phyloP scores from a whole-genome alignment of 2,797 vertebrate genomes.

The Phrynocephalus forsythii region DNA sequence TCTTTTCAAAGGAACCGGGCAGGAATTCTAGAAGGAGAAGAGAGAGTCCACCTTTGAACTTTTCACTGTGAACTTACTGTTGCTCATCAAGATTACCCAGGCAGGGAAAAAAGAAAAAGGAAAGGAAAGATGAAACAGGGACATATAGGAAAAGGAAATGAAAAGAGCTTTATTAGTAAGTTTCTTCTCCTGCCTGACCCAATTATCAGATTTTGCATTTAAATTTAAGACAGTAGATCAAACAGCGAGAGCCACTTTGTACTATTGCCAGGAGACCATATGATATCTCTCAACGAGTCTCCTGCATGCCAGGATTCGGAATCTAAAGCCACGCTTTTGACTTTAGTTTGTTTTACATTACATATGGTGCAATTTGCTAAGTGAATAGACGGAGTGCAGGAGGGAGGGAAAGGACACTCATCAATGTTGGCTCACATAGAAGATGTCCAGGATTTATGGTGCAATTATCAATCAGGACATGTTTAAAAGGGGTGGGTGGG shows the following conservation, averaged over 20 bases:
- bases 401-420: conserved; percentile 40
- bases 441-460: conserved; percentile 69
- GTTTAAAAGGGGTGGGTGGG: conserved; percentile 54
- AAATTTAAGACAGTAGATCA: conserved; percentile 86
- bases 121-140: conserved; percentile 73
- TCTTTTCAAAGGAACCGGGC: neutral
- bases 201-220: conserved; percentile 87
- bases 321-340: conserved; percentile 72
- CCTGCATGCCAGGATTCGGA: conserved; percentile 78
- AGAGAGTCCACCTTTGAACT: conserved; percentile 24
- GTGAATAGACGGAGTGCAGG: conserved; percentile 38
- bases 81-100: conserved; percentile 46
- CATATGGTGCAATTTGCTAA: conserved; percentile 76
- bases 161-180: conserved; percentile 81
- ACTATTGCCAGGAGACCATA: conserved; percentile 86
- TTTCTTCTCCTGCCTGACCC: conserved; percentile 85
- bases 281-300: conserved; percentile 83
- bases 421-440: conserved; percentile 67
- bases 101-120: conserved; percentile 17
- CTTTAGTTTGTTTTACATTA: conserved; percentile 72
- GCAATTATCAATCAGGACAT: conserved; percentile 70
- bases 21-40: conserved; percentile 43
- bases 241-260: conserved; percentile 83
- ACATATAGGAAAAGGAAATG: conserved; percentile 82
- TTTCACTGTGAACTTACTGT: conserved; percentile 52